These are phyloP conservation scores for Porites cylindrica DNA, from an alignment of 92 coral and sea anemone genomes.

Conservation along the genomic window DNA sequence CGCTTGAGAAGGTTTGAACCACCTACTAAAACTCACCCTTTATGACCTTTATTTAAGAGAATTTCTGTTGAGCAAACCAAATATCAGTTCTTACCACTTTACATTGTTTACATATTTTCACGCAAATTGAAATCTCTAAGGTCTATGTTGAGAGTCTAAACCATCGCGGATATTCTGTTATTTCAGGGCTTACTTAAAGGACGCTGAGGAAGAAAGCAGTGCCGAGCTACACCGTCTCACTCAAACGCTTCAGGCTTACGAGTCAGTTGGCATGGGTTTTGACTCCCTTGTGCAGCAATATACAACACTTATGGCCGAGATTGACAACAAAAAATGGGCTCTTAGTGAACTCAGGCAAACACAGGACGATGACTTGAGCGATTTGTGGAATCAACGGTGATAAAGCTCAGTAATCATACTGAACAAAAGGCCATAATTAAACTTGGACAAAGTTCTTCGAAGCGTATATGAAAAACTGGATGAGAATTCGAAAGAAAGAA, in stretches of 20 bases:
- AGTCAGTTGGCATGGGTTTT: conserved; percentile 98
- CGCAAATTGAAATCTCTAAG: too few relatives aligned
- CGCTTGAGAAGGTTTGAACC: too few relatives aligned
- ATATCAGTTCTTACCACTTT: too few relatives aligned
- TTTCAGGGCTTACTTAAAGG: conserved; percentile 74
- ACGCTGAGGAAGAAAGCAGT: conserved; percentile 81
- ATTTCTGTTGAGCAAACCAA: too few relatives aligned
- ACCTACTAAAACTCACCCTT: too few relatives aligned
- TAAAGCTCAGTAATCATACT: not conserved
- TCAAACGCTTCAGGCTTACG: conserved; percentile 87
- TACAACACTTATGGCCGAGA: conserved; percentile 80
- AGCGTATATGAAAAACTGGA: not conserved
- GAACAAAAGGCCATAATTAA: too few relatives aligned
- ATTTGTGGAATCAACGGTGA: conserved; percentile 76
- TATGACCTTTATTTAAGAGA: too few relatives aligned
- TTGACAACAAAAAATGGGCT: conserved; percentile 99
- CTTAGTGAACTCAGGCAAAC: conserved; percentile 88
- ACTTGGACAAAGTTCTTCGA: not conserved
- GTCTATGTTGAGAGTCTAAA: not conserved
- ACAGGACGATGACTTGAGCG: conserved; percentile 71
- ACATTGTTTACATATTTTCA: too few relatives aligned
- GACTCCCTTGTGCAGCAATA: conserved; percentile 91
- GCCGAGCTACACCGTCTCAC: conserved; percentile 80
- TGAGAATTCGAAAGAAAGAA: too few relatives aligned
- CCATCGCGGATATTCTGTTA: not conserved